phyloP scores from a whole-genome alignment of 2,113 vertebrate species.

The Podarcis raffonei region DNA sequence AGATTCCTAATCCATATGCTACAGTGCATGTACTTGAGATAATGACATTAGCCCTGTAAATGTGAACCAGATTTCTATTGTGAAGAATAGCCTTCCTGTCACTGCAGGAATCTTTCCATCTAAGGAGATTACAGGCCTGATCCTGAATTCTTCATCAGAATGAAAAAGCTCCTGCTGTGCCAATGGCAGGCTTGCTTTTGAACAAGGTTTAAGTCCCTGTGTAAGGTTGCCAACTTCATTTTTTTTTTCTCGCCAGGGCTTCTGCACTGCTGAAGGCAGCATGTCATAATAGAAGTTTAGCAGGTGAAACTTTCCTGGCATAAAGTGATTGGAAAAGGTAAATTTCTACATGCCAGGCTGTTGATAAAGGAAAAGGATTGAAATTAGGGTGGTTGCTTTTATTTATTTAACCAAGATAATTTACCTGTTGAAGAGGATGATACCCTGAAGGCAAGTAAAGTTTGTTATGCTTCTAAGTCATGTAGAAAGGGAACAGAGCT shows the following conservation, averaged over 20 bases:
- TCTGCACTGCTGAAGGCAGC: neutral
- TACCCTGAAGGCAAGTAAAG: neutral
- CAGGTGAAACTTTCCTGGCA: neutral
- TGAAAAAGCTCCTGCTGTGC: neutral
- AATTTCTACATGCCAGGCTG: neutral
- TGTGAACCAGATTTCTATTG: constrained; percentile 10
- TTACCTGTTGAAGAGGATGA: no score
- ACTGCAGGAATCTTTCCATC: constrained; percentile 17
- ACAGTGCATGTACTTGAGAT: constrained; percentile 16
- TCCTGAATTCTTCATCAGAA: neutral
- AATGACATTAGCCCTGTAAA: constrained; percentile 32
- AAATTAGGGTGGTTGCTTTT: no score
- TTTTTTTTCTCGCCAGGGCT: neutral
- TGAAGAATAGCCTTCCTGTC: neutral
- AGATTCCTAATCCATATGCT: constrained; percentile 10
- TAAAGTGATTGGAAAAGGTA: neutral
- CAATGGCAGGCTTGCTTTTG: neutral
- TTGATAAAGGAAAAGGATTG: neutral
- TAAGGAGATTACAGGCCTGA: constrained; percentile 25
- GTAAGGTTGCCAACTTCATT: neutral
- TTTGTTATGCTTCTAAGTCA: neutral
- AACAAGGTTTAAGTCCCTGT: constrained; percentile 12
- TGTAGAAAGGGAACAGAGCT: neutral
- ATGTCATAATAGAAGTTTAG: neutral
- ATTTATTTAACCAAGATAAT: no score